Evolutionary conservation across 1,140 invertebrate genomes (phyloP).

Genomic region (Monochamus saltuarius): DNA sequence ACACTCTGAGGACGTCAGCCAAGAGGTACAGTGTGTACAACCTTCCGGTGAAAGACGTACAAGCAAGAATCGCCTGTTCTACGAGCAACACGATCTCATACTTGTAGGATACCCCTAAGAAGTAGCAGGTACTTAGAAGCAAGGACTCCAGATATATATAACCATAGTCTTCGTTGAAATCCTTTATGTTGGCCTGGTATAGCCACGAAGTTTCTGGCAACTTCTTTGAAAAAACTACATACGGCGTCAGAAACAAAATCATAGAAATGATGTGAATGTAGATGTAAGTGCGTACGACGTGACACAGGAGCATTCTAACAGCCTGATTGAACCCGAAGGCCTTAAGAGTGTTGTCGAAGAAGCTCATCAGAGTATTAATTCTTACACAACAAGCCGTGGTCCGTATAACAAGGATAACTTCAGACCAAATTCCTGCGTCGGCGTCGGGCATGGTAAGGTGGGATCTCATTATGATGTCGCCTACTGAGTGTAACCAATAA

Average conservation of each 20-base stretch:
- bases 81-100: neutral
- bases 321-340: slow-evolving; percentile 4
- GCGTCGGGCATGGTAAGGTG: slow-evolving; percentile 11
- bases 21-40: slow-evolving; percentile 26
- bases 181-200: neutral
- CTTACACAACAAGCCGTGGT: neutral
- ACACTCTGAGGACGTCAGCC: slow-evolving; percentile 21
- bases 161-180: neutral
- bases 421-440: slow-evolving; percentile 11
- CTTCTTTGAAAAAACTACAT: neutral
- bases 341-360: slow-evolving; percentile 15
- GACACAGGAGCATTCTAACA: slow-evolving; percentile 8
- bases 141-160: slow-evolving; percentile 16
- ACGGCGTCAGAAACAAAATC: slow-evolving; percentile 18
- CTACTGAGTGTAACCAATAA: neutral
- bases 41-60: slow-evolving; percentile 17
- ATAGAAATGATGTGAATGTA: slow-evolving; percentile 10
- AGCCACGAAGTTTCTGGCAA: slow-evolving; percentile 17
- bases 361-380: slow-evolving; percentile 10
- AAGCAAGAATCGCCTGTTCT: slow-evolving; percentile 17
- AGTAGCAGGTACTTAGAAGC: slow-evolving; percentile 12
- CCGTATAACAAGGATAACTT: neutral
- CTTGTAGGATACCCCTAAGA: slow-evolving; percentile 12
- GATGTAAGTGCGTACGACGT: slow-evolving; percentile 8
- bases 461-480: neutral